These are phyloP conservation scores for Limnephilus marmoratus DNA, from an alignment of 2,888 invertebrate species.

Conservation along the genomic window DNA sequence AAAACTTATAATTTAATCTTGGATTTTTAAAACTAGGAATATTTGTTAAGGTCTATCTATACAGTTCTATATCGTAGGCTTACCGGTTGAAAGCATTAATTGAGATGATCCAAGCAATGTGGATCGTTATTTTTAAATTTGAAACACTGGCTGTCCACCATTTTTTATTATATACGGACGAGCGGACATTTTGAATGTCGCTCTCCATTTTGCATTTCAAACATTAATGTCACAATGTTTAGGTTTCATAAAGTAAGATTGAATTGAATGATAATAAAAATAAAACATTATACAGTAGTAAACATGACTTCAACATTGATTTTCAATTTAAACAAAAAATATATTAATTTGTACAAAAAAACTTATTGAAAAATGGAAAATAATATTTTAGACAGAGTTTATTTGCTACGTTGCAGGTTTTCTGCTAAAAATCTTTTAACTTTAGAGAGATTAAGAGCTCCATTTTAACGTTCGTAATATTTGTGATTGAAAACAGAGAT, in stretches of 20 bases:
- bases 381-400: neutral
- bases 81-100: neutral
- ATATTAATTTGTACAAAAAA: neutral
- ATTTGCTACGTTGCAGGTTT: neutral
- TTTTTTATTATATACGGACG: neutral
- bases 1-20: constrained; percentile 15
- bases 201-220: neutral
- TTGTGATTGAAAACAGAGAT: constrained; percentile 2
- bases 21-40: constrained; percentile 13
- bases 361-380: neutral
- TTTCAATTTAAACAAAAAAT: neutral
- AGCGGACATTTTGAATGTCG: neutral
- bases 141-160: neutral
- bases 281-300: neutral
- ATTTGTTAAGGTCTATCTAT: constrained; percentile 3
- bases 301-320: neutral
- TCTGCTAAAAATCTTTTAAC: neutral
- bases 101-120: neutral
- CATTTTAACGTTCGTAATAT: neutral
- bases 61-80: neutral
- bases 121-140: neutral
- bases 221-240: neutral
- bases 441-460: constrained; percentile 2
- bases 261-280: neutral
- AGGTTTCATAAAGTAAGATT: neutral